Base-by-base conservation (phyloP, 2,888 invertebrate species). In the Vanessa cardui region DNA sequence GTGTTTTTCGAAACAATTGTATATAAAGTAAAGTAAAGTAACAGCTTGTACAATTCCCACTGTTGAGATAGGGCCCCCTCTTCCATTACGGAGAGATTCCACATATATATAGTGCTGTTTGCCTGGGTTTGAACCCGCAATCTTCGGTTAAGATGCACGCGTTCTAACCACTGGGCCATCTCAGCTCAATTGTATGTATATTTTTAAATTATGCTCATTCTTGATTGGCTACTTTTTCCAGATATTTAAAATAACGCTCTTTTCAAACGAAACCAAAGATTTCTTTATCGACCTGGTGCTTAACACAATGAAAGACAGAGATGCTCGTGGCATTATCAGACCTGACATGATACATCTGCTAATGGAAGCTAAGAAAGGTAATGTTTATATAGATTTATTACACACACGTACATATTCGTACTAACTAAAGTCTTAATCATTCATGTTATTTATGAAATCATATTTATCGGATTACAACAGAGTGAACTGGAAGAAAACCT, bases 301-400 rank as follows among this genome's bases (percentile, higher is more conserved):
- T 5, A 81, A 78, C 6, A 80, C 89, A 6, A 90, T 92, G 81
- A 80, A 78, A 73, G 87, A 85, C 1, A 83, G 92, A 0, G 82
- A 86, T 58, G 70, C 77, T 6, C 70, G 85, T 6, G 82, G 86
- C 0, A 86, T 89, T n/a, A 73, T 85, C 6, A 82, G 92, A 1
- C 87, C 87, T 2, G 92, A 92, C 69, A 92, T 94, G 90, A 91
- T 94, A 15, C 88, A 94, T 69, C 72, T 94, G 12, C 77, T 94
- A 4, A 84, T 94, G 84, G 90, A 94, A 76, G 89, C 93, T 7
- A 88, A 87, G 68, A 88, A 87, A 77, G 89, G 86, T 73, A 16
- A 54, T 6, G 18, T 3, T 39, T 9, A 12, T 39, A 46, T 46
- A 16, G 46, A 26, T 26, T 26, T 26, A 26, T 26, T 26, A 26